phyloP scores from a whole-genome alignment of 1,140 invertebrate genomes.

The Papilio glaucus region DNA sequence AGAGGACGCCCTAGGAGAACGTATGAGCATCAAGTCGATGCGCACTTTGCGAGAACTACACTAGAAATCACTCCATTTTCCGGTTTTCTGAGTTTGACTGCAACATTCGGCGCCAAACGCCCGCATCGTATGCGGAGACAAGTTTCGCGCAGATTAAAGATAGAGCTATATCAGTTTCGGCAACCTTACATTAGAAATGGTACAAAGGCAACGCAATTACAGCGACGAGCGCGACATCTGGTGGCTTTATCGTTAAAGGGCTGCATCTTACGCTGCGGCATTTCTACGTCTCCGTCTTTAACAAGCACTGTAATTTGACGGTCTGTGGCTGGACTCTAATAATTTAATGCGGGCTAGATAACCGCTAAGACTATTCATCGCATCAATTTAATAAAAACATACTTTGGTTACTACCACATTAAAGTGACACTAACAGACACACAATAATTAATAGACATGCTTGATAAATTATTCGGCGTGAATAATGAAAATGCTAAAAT shows the following conservation, averaged over 20 bases:
- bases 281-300: slow-evolving; percentile 43
- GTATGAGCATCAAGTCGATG: background rate
- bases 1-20: too few species aligned
- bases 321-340: background rate
- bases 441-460: too few species aligned
- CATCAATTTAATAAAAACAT: slow-evolving; percentile 7
- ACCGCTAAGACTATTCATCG: background rate
- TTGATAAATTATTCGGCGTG: background rate
- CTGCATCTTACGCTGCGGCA: slow-evolving; percentile 66
- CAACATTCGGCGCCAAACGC: slow-evolving; percentile 52
- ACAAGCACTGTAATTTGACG: slow-evolving; percentile 27
- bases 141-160: slow-evolving; percentile 80
- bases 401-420: background rate
- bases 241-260: slow-evolving; percentile 74
- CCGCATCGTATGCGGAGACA: slow-evolving; percentile 67
- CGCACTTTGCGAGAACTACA: slow-evolving; percentile 7
- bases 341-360: background rate
- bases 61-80: slow-evolving; percentile 15
- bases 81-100: slow-evolving; percentile 41
- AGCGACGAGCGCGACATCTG: slow-evolving; percentile 72
- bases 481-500: background rate
- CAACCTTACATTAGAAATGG: slow-evolving; percentile 75
- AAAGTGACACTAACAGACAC: background rate
- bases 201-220: slow-evolving; percentile 78
- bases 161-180: slow-evolving; percentile 77